Evolutionary conservation across 2,113 vertebrate species (phyloP).

Genomic region (Ornithorhynchus anatinus): DNA sequence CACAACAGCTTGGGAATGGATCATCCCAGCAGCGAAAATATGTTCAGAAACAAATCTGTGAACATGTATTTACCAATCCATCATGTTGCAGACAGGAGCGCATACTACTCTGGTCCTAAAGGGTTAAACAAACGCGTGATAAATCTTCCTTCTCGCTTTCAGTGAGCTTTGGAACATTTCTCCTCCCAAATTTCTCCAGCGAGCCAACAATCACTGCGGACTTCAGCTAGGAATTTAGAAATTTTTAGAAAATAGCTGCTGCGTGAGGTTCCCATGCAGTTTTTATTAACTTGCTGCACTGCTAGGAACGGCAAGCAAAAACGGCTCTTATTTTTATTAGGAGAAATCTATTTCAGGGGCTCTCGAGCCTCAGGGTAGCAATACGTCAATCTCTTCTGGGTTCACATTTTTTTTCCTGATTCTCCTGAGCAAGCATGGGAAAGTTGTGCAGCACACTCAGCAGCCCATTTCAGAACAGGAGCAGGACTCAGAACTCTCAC

Average conservation of each 20-base stretch:
- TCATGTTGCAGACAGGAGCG: slow-evolving; percentile 10
- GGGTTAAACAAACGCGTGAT: slow-evolving; percentile 47
- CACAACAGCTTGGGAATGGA: neutral
- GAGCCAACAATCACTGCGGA: slow-evolving; percentile 54
- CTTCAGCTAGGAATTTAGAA: slow-evolving; percentile 59
- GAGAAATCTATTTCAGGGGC: slow-evolving; percentile 78
- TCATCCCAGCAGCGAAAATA: neutral
- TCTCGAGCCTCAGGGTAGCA: slow-evolving; percentile 73
- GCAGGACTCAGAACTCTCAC: slow-evolving; percentile 22
- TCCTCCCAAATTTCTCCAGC: slow-evolving; percentile 45
- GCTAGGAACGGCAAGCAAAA: slow-evolving; percentile 69
- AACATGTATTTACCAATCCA: neutral
- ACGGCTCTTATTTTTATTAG: slow-evolving; percentile 74
- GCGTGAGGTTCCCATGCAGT: slow-evolving; percentile 71
- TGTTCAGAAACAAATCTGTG: neutral
- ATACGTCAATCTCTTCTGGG: slow-evolving; percentile 64
- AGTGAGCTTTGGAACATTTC: slow-evolving; percentile 35
- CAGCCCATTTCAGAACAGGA: slow-evolving; percentile 41
- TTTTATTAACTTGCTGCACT: slow-evolving; percentile 72
- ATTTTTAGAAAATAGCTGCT: slow-evolving; percentile 56
- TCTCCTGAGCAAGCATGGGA: slow-evolving; percentile 72
- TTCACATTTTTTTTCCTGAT: slow-evolving; percentile 63
- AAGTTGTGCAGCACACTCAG: slow-evolving; percentile 63
- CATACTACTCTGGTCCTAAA: slow-evolving; percentile 32
- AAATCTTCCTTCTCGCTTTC: slow-evolving; percentile 57